These are phyloP conservation scores for Pseudococcus jackbeardsleyi DNA, from an alignment of 2,888 invertebrate genomes.

Conservation along the genomic window DNA sequence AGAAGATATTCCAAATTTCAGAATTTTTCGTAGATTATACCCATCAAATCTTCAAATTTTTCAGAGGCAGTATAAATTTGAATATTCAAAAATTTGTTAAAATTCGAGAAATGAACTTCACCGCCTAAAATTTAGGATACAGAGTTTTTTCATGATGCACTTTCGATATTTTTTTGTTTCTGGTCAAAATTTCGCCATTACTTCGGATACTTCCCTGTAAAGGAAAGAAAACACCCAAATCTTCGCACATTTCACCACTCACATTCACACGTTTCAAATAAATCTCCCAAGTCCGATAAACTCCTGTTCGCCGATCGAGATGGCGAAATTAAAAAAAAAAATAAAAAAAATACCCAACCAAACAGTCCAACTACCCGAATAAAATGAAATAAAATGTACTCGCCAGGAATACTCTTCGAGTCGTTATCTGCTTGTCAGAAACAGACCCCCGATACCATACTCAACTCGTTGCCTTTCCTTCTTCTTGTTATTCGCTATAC, in stretches of 20 bases:
- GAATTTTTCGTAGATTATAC: too few relatives aligned
- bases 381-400: slow-evolving; percentile 41
- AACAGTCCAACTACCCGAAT: slow-evolving; percentile 1
- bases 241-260: neutral
- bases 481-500: neutral
- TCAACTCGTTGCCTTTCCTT: neutral
- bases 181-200: neutral
- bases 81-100: too few relatives aligned
- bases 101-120: too few relatives aligned
- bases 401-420: slow-evolving; percentile 34
- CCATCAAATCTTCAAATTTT: too few relatives aligned
- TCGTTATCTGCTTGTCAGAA: slow-evolving; percentile 50
- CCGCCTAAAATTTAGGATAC: too few relatives aligned
- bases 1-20: too few relatives aligned
- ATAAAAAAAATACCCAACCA: neutral
- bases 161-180: too few relatives aligned
- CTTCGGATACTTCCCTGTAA: neutral
- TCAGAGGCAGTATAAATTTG: too few relatives aligned
- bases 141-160: too few relatives aligned
- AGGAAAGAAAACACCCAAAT: neutral
- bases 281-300: slow-evolving; percentile 47
- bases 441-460: slow-evolving; percentile 10
- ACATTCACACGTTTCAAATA: slow-evolving; percentile 21
- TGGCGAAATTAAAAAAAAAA: slow-evolving; percentile 24
- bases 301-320: neutral